Evolutionary conservation across 2,113 vertebrate species (phyloP), one percentile per base, ranked within the genome.

Genomic region (Piprites chloris): DNA sequence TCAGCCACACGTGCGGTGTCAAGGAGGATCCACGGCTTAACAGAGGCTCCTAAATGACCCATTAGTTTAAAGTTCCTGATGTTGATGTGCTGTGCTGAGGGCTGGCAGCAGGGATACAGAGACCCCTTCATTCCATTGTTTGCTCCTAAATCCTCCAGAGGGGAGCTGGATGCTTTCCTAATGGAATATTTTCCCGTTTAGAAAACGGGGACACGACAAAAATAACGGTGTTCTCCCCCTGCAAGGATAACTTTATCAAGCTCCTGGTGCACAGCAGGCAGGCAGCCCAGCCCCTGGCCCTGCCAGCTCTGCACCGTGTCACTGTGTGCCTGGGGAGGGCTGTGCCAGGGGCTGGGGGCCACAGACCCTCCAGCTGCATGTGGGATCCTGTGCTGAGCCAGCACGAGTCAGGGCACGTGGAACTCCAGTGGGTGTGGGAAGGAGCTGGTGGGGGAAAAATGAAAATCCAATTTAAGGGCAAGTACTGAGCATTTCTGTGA

Each of bases 371-470:
- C 26, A 24, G 69, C 63, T 16, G 59, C 13, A 1, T 3, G 9
- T 9, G 4, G 63, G 8, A 6, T 17, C 24, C 56, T 27, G 71
- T 47, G 76, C 44, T 0, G 0, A 3, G 55, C 49, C 63, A 3
- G 3, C 1, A 0, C 11, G 46, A 2, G 1, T 42, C 83, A 32
- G 78, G 53, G 28, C 78, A 18, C 0, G 0, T 28, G 61, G 11
- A 69, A 9, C 16, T 17, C 32, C 0, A 0, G 2, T 18, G 53
- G 39, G 2, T 14, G 44, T 6, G 67, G 47, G 22, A 44, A 55
- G 37, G 50, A 50, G 49, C 37, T 26, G 44, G 35, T 3, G 3
- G 22, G 58, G 9, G 5, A 0, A 5, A 65, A 76, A 21, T 23
- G n/a, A 71, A 53, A 59, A 10, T 7, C 24, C 52, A 59, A 2